Evolutionary conservation across 2,888 invertebrate genomes (phyloP).

Genomic region (Epinotia bilunana): DNA sequence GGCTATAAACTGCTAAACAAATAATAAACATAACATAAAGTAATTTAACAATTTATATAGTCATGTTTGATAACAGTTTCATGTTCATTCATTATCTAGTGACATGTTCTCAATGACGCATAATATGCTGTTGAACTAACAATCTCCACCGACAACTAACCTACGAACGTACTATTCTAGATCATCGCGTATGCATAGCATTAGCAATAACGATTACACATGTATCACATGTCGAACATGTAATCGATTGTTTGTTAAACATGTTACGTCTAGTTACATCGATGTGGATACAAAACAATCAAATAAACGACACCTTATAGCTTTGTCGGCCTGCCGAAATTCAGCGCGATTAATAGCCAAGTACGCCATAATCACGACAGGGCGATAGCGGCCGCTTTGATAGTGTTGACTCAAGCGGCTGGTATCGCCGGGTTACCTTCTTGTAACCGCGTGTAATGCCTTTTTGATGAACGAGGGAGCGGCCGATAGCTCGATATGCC

Average conservation of each 20-base stretch:
- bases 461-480: slow-evolving; percentile 79
- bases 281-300: slow-evolving; percentile 75
- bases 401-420: slow-evolving; percentile 69
- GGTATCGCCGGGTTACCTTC: slow-evolving; percentile 72
- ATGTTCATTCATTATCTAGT: slow-evolving; percentile 15
- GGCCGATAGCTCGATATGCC: slow-evolving; percentile 68
- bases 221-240: slow-evolving; percentile 64
- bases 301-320: slow-evolving; percentile 70
- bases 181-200: slow-evolving; percentile 8
- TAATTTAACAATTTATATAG: slow-evolving; percentile 16
- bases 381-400: slow-evolving; percentile 80
- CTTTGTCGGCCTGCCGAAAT: slow-evolving; percentile 83
- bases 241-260: slow-evolving; percentile 70
- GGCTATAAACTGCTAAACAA: too few relatives aligned
- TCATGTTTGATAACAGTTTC: slow-evolving; percentile 25
- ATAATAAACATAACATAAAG: too few relatives aligned
- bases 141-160: neutral
- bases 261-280: slow-evolving; percentile 53
- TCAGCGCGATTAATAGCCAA: slow-evolving; percentile 62
- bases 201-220: slow-evolving; percentile 60
- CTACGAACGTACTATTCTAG: slow-evolving; percentile 1
- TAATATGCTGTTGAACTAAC: neutral
- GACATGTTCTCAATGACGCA: neutral
- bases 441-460: slow-evolving; percentile 74
- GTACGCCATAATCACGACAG: slow-evolving; percentile 71